These are phyloP conservation scores for Denticeps clupeoides DNA, from an alignment of 2,797 vertebrate species.

Conservation along the genomic window DNA sequence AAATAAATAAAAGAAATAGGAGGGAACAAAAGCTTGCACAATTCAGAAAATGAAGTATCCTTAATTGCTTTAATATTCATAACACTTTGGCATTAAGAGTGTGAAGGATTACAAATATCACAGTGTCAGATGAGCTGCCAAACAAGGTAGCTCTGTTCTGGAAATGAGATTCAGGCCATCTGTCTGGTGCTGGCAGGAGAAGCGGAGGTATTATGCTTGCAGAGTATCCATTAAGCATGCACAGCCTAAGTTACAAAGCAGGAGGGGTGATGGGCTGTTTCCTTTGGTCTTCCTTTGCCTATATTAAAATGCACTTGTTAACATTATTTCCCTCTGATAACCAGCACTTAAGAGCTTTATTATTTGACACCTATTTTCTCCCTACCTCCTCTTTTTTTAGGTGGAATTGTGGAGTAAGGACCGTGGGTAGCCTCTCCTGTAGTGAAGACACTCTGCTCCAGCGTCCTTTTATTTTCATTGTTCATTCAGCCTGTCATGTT, in stretches of 20 bases:
- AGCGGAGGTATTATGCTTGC: conserved; percentile 35
- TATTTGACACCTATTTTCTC: conserved; percentile 15
- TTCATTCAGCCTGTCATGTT: conserved; percentile 30
- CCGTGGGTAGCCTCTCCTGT: conserved; percentile 18
- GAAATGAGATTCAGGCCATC: conserved; percentile 41
- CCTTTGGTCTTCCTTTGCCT: conserved; percentile 15
- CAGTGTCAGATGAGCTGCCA: conserved; percentile 35
- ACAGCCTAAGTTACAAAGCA: conserved; percentile 34
- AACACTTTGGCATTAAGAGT: conserved; percentile 25
- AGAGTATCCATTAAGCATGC: conserved; percentile 33
- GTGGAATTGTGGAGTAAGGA: conserved; percentile 23
- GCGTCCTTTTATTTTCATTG: conserved; percentile 29
- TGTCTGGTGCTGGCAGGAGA: conserved; percentile 34
- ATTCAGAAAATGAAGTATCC: conserved; percentile 19
- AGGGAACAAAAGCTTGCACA: conserved; percentile 6
- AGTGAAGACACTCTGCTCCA: conserved; percentile 21
- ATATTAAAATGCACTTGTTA: conserved; percentile 32
- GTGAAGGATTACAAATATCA: conserved; percentile 33
- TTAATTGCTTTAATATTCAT: conserved; percentile 30
- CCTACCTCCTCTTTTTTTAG: conserved; percentile 20
- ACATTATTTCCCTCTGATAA: conserved; percentile 32
- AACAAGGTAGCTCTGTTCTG: conserved; percentile 34
- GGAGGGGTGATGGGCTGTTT: conserved; percentile 17
- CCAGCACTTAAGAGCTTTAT: conserved; percentile 25
- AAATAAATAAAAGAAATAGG: conserved; percentile 1